Conservation (phyloP, 2,888 invertebrate genomes). For the Melanostoma mellinum region DNA sequence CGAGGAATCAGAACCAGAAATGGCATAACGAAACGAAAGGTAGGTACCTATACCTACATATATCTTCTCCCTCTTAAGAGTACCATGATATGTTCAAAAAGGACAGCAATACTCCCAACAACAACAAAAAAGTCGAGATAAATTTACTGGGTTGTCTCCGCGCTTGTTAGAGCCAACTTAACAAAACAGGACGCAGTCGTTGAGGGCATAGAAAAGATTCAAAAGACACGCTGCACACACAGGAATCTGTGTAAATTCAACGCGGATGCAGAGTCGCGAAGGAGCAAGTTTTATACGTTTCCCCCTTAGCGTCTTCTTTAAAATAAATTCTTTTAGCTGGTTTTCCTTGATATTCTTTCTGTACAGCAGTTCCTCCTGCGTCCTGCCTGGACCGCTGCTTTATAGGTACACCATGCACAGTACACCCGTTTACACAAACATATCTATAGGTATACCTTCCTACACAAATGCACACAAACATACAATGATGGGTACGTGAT, state of each 20-base stretch:
- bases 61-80: slow-evolving; percentile 8
- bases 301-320: slow-evolving; percentile 16
- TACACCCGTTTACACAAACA: not conserved
- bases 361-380: not conserved
- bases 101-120: not conserved
- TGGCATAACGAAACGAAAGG: slow-evolving; percentile 15
- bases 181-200: slow-evolving; percentile 56
- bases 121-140: slow-evolving; percentile 4
- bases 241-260: slow-evolving; percentile 43
- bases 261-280: slow-evolving; percentile 11
- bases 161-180: slow-evolving; percentile 60
- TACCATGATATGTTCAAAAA: not conserved
- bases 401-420: not conserved
- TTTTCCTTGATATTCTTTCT: slow-evolving; percentile 27
- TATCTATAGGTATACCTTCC: not conserved
- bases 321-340: slow-evolving; percentile 51
- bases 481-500: slow-evolving; percentile 59
- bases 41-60: not conserved
- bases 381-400: slow-evolving; percentile 18
- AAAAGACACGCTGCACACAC: slow-evolving; percentile 15
- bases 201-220: slow-evolving; percentile 15
- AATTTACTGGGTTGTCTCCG: slow-evolving; percentile 36
- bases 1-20: not conserved
- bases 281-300: slow-evolving; percentile 33
- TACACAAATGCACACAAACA: slow-evolving; percentile 22